Conservation (phyloP, 2,113 vertebrate species). For the Henicopernis longicauda region DNA sequence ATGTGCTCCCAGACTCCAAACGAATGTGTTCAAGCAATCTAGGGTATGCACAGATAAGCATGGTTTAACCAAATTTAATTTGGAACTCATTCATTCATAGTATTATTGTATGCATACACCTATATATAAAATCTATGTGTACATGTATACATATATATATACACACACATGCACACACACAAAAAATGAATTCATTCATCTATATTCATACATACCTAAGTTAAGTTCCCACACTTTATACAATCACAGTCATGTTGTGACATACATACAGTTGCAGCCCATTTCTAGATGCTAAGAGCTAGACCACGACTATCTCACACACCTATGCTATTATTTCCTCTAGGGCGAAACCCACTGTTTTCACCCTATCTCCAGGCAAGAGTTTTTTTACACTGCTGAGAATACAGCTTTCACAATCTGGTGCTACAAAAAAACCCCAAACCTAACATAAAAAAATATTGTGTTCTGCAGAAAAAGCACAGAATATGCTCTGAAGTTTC, state of each 20-base stretch:
- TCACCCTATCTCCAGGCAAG: neutral
- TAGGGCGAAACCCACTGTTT: neutral
- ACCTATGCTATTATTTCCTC: neutral
- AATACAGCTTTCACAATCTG: neutral
- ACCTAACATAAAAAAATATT: neutral
- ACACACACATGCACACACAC: neutral
- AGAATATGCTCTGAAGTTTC: neutral
- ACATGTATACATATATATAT: neutral
- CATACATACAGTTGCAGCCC: neutral
- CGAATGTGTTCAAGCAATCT: neutral
- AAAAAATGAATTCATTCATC: neutral
- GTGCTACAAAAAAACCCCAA: neutral
- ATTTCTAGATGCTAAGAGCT: neutral
- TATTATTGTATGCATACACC: neutral
- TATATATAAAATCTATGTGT: neutral
- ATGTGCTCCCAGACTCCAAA: neutral
- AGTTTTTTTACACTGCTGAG: neutral
- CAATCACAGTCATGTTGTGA: neutral
- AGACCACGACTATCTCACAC: neutral
- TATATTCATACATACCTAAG: neutral
- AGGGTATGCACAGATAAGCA: neutral
- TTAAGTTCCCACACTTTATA: neutral
- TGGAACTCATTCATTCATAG: neutral
- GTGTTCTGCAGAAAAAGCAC: neutral
- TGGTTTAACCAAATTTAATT: neutral